A percentile compares a stretch with the other conserved stretches of the same genome.
Evolutionary conservation across 1,140 invertebrate species (phyloP).

Genomic region (Drosophila pruinosa): DNA sequence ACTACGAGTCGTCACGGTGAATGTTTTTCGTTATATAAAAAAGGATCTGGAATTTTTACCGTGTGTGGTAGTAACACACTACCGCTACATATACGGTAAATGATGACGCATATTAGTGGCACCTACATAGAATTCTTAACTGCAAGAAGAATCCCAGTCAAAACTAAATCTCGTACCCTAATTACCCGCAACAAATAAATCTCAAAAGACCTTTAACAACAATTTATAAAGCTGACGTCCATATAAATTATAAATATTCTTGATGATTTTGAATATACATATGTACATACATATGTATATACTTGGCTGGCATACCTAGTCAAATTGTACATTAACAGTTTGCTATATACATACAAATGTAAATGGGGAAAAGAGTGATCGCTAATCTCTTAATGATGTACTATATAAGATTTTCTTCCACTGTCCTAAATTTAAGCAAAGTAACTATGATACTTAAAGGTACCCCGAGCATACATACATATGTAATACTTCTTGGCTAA

Average conservation of each 20-base stretch:
- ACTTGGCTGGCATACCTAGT: background rate
- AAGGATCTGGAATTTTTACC: slow-evolving; percentile 27
- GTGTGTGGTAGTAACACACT: slow-evolving; percentile 59
- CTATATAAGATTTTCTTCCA: slow-evolving; percentile 6
- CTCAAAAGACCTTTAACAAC: background rate
- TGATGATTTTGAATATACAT: slow-evolving; percentile 6
- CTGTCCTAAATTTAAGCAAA: slow-evolving; percentile 31
- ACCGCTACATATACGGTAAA: slow-evolving; percentile 27
- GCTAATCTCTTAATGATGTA: background rate
- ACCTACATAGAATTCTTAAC: background rate
- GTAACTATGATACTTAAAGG: slow-evolving; percentile 1
- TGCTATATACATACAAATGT: background rate
- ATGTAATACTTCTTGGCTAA: slow-evolving; percentile 1
- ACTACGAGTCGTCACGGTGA: slow-evolving; percentile 64
- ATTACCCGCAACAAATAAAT: slow-evolving; percentile 30
- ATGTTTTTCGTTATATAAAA: slow-evolving; percentile 48
- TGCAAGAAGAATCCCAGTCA: background rate
- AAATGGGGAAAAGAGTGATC: slow-evolving; percentile 5
- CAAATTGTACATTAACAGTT: slow-evolving; percentile 14
- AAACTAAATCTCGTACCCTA: slow-evolving; percentile 38
- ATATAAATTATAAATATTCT: slow-evolving; percentile 35
- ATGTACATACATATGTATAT: background rate
- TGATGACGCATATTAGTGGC: slow-evolving; percentile 23
- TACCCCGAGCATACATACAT: slow-evolving; percentile 10
- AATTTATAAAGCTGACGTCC: slow-evolving; percentile 66